Conservation (phyloP, 2,888 invertebrate genomes). For the Morpho helenor region DNA sequence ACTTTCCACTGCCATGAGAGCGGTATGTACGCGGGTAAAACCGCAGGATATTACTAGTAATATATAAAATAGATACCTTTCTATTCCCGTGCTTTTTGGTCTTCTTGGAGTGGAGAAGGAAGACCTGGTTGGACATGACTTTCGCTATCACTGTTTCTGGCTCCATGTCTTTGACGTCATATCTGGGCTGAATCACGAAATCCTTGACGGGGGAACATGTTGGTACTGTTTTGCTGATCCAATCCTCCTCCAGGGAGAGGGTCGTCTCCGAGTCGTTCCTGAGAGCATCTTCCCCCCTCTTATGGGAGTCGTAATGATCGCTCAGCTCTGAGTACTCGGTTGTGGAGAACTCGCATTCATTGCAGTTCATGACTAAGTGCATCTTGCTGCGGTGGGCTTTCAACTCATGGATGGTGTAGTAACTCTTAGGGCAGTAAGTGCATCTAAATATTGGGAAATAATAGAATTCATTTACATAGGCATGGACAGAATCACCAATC, state of each 20-base stretch:
- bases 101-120: slow-evolving; percentile 40
- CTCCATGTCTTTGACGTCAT: slow-evolving; percentile 33
- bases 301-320: slow-evolving; percentile 37
- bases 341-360: slow-evolving; percentile 41
- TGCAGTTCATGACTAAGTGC: slow-evolving; percentile 48
- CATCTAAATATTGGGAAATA: slow-evolving; percentile 32
- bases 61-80: slow-evolving; percentile 42
- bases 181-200: neutral
- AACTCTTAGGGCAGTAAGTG: slow-evolving; percentile 47
- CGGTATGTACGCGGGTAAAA: too few species aligned
- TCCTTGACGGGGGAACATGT: slow-evolving; percentile 5
- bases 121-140: slow-evolving; percentile 56
- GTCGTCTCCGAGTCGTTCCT: slow-evolving; percentile 31
- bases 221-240: slow-evolving; percentile 11
- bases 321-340: slow-evolving; percentile 35
- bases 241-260: slow-evolving; percentile 26
- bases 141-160: slow-evolving; percentile 60
- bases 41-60: too few species aligned
- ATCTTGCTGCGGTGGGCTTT: slow-evolving; percentile 43
- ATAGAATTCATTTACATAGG: too few species aligned
- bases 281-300: slow-evolving; percentile 28
- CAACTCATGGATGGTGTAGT: slow-evolving; percentile 38
- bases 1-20: too few species aligned
- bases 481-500: too few species aligned
- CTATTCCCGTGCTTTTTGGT: slow-evolving; percentile 40